Percentiles rank a stretch among this genome's conserved stretches.
Evolutionary conservation across 2,797 vertebrate species (phyloP).

Genomic region (Coranthus polyacanthus): DNA sequence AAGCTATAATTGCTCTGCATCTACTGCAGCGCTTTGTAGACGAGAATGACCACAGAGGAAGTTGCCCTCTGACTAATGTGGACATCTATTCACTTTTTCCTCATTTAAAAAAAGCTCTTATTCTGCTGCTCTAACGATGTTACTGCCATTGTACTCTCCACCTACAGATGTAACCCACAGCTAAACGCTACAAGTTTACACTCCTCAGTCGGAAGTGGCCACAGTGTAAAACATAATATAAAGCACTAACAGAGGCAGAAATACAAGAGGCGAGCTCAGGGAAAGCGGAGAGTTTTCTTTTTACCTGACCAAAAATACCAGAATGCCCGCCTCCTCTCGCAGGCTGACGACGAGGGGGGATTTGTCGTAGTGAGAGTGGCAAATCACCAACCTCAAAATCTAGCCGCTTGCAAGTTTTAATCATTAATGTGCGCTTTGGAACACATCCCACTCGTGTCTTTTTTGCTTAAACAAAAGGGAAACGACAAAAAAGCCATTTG

Average conservation of each 20-base stretch:
- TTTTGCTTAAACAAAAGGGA: conserved; percentile 77
- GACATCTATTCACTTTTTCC: conserved; percentile 7
- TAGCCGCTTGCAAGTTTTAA: conserved; percentile 70
- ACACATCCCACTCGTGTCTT: conserved; percentile 61
- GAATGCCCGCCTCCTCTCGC: conserved; percentile 5
- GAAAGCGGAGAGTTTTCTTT: not conserved
- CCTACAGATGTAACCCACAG: conserved; percentile 30
- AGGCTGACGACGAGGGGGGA: conserved; percentile 28
- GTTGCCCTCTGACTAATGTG: conserved; percentile 7
- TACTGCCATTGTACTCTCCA: conserved; percentile 5
- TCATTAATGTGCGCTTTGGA: conserved; percentile 80
- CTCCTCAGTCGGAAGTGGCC: conserved; percentile 11
- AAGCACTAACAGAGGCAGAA: not conserved
- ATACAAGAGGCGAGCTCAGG: not conserved
- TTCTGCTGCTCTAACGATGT: conserved; percentile 13
- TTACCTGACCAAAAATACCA: conserved; percentile 13
- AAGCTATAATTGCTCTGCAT: conserved; percentile 5
- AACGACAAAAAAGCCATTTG: conserved; percentile 75
- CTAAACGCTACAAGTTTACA: conserved; percentile 19
- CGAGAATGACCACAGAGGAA: too few relatives aligned
- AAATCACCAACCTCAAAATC: conserved; percentile 54
- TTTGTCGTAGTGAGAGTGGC: conserved; percentile 47
- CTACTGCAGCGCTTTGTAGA: not conserved
- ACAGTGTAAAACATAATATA: conserved; percentile 14
- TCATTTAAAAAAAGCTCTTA: conserved; percentile 6